These are phyloP conservation scores for Eonycteris spelaea DNA, from an alignment of 2,113 vertebrate species.

Conservation along the genomic window DNA sequence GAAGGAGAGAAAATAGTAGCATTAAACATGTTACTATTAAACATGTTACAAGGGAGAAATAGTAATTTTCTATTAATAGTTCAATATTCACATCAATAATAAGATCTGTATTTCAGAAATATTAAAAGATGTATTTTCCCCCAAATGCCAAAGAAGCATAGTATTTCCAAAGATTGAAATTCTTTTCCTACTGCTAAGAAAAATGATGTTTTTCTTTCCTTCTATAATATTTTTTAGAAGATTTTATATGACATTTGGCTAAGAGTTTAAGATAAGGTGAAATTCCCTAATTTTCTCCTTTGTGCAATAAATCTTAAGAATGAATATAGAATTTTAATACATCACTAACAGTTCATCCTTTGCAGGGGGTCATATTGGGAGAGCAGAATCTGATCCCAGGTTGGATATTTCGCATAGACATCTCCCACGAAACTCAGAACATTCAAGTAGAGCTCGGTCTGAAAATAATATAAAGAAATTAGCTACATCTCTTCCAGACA, in stretches of 20 bases:
- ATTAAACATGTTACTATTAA: conserved; percentile 36
- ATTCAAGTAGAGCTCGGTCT: conserved; percentile 78
- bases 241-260: conserved; percentile 22
- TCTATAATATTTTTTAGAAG: not conserved
- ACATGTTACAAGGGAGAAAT: not conserved
- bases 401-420: conserved; percentile 77
- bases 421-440: conserved; percentile 80
- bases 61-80: not conserved
- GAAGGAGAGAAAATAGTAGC: not conserved
- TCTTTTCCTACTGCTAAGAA: conserved; percentile 21
- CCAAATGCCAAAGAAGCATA: not conserved
- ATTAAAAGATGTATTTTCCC: not conserved
- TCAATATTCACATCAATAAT: not conserved
- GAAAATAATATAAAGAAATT: conserved; percentile 78
- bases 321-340: not conserved
- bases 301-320: not conserved
- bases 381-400: conserved; percentile 84
- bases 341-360: conserved; percentile 44
- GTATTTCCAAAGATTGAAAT: conserved; percentile 17
- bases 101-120: conserved; percentile 40
- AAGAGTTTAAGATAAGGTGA: conserved; percentile 35
- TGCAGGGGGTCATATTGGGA: conserved; percentile 75
- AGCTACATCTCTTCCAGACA: conserved; percentile 67
- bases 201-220: not conserved
- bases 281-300: conserved; percentile 24